Percentiles rank a stretch among this genome's conserved stretches.
Evolutionary conservation across 2,888 invertebrate genomes (phyloP).

Genomic region (Tupiocoris notatus): DNA sequence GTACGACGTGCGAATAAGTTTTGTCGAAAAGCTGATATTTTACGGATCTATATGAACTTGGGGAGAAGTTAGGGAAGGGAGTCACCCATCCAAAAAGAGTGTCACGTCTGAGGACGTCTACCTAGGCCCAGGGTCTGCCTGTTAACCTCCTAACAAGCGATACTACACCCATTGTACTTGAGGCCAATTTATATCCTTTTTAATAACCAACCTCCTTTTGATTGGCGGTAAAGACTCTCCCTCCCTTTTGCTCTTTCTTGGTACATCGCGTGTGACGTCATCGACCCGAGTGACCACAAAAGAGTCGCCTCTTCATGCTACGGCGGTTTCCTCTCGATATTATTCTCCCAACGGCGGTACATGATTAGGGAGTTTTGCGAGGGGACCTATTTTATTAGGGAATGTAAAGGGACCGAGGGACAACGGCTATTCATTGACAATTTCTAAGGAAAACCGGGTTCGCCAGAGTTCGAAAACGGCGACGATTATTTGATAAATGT

Average conservation of each 20-base stretch:
- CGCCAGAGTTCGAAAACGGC: too few species aligned
- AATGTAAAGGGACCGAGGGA: too few species aligned
- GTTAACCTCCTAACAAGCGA: slow-evolving; percentile 28
- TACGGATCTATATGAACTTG: neutral
- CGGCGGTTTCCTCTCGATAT: neutral
- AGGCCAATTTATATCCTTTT: slow-evolving; percentile 30
- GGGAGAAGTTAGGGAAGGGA: neutral
- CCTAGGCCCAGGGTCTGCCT: neutral
- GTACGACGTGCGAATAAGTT: too few species aligned
- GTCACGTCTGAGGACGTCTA: neutral
- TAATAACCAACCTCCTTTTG: slow-evolving; percentile 18
- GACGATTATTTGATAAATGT: too few species aligned
- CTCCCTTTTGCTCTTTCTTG: neutral
- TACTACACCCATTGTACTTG: slow-evolving; percentile 22
- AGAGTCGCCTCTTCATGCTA: neutral
- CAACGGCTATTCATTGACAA: too few species aligned
- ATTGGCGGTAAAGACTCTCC: slow-evolving; percentile 20
- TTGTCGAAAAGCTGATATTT: too few species aligned
- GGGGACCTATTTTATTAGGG: neutral
- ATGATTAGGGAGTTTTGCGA: neutral
- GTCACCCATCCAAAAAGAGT: neutral
- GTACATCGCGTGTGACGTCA: neutral
- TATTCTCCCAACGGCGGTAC: neutral
- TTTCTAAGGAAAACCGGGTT: too few species aligned
- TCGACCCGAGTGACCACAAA: neutral